Conservation (phyloP, 2,797 vertebrate species). For the Mormyrus proboscirostris region DNA sequence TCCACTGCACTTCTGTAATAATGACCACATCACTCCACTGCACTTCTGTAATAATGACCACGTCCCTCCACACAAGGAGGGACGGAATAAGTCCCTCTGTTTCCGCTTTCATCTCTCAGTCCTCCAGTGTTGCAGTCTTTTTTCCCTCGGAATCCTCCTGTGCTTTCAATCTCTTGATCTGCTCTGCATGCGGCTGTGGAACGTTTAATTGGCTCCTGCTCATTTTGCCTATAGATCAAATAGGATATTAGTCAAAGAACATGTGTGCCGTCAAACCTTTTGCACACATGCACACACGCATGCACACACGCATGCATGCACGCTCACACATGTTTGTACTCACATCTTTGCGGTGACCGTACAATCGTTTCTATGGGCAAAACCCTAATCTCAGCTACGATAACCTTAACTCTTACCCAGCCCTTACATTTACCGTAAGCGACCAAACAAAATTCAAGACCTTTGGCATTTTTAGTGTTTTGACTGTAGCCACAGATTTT, state of each 20-base stretch:
- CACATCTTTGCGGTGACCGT: neutral
- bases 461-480: neutral
- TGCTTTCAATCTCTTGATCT: neutral
- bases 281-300: neutral
- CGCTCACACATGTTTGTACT: neutral
- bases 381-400: neutral
- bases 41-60: neutral
- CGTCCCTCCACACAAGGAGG: neutral
- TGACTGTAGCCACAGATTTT: neutral
- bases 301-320: too few species aligned
- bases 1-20: neutral
- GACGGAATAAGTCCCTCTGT: neutral
- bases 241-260: neutral
- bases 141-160: neutral
- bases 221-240: neutral
- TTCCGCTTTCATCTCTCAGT: neutral
- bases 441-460: neutral
- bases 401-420: neutral
- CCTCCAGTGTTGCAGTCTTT: neutral
- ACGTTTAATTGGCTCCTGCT: neutral
- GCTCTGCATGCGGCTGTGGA: neutral
- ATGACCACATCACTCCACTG: neutral
- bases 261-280: neutral
- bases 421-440: neutral
- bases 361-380: neutral